Evolutionary conservation across 2,797 vertebrate species (phyloP), one percentile per base, ranked within the genome.

Genomic region (Urosaurus nigricauda): DNA sequence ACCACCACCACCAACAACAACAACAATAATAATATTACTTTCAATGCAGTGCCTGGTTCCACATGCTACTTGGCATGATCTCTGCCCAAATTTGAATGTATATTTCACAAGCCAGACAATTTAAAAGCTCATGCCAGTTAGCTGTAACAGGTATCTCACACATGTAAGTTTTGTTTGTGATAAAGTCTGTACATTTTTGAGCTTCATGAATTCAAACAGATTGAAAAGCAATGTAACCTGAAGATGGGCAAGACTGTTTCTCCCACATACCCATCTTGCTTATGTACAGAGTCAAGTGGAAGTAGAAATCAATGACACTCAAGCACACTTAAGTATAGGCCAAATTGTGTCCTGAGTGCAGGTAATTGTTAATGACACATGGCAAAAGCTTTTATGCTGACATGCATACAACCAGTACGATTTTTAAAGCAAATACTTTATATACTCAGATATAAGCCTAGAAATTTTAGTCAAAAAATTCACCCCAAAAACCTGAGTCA

Each of bases 301-400:
- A 86, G 63, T 32, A 40, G 63, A 40, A 88, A 83, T 65, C 19
- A 83, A 51, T 83, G 87, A 35, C 80, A 77, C n/a, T 83, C 65
- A 77, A 77, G 26, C 60, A 63, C 40, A 53, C 71, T 83, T 88
- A 65, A 65, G 26, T 24, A 17, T 58, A 37, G 51, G 6, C 58
- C 77, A 58, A 58, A 68, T 77, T 51, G 53, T 53, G 80, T 53
- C 71, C 71, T 6, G 43, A 88, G 19, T 19, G 73, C 5, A 17
- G 56, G 65, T 63, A 43, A 80, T 73, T 60, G 58, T 87, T 87
- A 71, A 71, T 81, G 68, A 56, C 65, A 37, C 79, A 40, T 73
- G 68, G 73, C 65, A 83, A 83, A 51, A 53, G 53, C 58, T 77
- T 77, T 43, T 16, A 82, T 35, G 87, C 40, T 35, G 6, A 47